Evolutionary conservation across 1,140 invertebrate species (phyloP).

Genomic region (Cecropterus lyciades): DNA sequence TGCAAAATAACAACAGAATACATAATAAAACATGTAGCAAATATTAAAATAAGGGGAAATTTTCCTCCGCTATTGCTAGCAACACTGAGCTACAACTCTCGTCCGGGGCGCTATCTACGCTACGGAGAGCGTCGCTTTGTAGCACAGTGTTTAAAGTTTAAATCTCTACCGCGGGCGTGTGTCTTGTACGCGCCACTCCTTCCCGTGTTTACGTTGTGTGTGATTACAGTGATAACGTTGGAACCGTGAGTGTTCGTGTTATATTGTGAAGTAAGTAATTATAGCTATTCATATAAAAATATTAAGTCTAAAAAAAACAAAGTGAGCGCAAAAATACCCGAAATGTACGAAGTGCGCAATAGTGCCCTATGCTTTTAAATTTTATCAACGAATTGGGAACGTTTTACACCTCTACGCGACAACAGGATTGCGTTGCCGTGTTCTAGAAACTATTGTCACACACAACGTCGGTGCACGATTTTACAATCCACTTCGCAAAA

Average conservation of each 20-base stretch:
- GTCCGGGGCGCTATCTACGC: slow-evolving; percentile 34
- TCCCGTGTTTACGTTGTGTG: slow-evolving; percentile 43
- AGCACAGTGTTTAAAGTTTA: slow-evolving; percentile 55
- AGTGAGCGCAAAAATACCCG: background rate
- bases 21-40: slow-evolving; percentile 1
- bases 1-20: background rate
- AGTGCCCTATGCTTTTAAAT: slow-evolving; percentile 10
- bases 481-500: slow-evolving; percentile 21
- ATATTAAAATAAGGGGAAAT: slow-evolving; percentile 15
- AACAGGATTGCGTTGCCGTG: slow-evolving; percentile 16
- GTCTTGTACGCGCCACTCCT: slow-evolving; percentile 24
- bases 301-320: background rate
- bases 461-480: slow-evolving; percentile 5
- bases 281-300: background rate
- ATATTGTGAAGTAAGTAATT: slow-evolving; percentile 24
- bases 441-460: slow-evolving; percentile 27
- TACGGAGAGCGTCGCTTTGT: slow-evolving; percentile 38
- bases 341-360: slow-evolving; percentile 20
- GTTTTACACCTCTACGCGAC: slow-evolving; percentile 13
- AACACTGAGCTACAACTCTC: slow-evolving; percentile 45
- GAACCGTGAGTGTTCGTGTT: slow-evolving; percentile 8
- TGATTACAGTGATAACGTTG: slow-evolving; percentile 50
- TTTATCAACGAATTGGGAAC: slow-evolving; percentile 5
- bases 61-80: slow-evolving; percentile 40
- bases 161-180: slow-evolving; percentile 43